Percentiles rank a stretch among this genome's conserved stretches.
Conservation (phyloP, 2,888 invertebrate genomes). For the Agonopterix alstromeriana region DNA sequence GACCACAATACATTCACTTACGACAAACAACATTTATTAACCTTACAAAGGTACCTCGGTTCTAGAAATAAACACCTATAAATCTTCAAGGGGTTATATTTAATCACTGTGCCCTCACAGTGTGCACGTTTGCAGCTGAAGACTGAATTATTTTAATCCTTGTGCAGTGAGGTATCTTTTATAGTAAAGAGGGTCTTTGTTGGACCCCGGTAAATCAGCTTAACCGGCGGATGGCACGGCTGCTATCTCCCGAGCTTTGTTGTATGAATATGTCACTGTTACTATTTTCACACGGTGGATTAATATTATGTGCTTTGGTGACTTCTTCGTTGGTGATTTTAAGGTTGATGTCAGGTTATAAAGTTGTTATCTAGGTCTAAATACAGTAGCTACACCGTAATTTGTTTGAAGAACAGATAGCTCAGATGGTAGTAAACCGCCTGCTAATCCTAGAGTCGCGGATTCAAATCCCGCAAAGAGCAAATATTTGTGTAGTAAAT, state of each 20-base stretch:
- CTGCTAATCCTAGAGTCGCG: too few species aligned
- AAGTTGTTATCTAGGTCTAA: too few species aligned
- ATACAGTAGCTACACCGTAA: too few species aligned
- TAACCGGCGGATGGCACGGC: conserved; percentile 54
- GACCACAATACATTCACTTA: conserved; percentile 47
- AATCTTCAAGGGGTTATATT: conserved; percentile 66
- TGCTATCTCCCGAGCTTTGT: conserved; percentile 50
- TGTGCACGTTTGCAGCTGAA: conserved; percentile 61
- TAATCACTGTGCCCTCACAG: conserved; percentile 65
- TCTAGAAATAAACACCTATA: conserved; percentile 69
- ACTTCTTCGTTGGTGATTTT: not conserved
- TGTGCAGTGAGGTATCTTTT: conserved; percentile 49
- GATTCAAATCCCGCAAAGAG: too few species aligned
- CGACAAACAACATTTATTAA: conserved; percentile 60
- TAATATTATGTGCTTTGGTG: conserved; percentile 7
- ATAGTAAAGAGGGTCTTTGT: conserved; percentile 51
- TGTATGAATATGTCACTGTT: conserved; percentile 45
- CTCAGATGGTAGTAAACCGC: too few species aligned
- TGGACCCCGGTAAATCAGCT: conserved; percentile 67
- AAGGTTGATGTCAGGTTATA: too few species aligned
- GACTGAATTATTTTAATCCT: conserved; percentile 64
- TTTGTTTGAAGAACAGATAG: too few species aligned
- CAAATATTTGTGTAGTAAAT: too few species aligned
- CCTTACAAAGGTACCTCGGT: conserved; percentile 38
- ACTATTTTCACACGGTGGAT: conserved; percentile 25